Conservation (phyloP, 2,797 vertebrate genomes). For the Odontamblyopus rebecca region DNA sequence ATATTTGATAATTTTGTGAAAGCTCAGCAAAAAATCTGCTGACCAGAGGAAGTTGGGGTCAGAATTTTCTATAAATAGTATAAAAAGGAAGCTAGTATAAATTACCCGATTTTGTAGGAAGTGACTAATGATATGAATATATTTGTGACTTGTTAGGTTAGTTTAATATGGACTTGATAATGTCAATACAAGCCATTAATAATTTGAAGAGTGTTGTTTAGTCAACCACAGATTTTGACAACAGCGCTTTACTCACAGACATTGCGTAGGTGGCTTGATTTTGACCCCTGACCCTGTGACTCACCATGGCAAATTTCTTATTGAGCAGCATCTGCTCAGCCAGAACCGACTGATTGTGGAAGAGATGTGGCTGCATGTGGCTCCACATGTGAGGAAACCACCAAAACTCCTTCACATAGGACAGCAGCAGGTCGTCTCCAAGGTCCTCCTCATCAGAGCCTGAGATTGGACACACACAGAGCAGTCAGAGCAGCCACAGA, state of each 20-base stretch:
- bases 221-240: neutral
- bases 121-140: neutral
- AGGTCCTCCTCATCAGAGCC: slow-evolving; percentile 96
- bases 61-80: too few species aligned
- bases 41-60: too few species aligned
- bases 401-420: slow-evolving; percentile 95
- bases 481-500: neutral
- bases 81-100: too few species aligned
- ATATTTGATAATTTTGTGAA: too few species aligned
- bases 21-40: too few species aligned
- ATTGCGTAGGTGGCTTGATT: slow-evolving; percentile 43
- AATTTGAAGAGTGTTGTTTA: neutral
- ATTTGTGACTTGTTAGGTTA: neutral
- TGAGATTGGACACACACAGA: slow-evolving; percentile 45
- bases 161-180: neutral
- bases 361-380: slow-evolving; percentile 98
- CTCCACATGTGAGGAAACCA: slow-evolving; percentile 99
- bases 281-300: slow-evolving; percentile 57
- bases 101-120: too few species aligned
- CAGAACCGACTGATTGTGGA: slow-evolving; percentile 97
- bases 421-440: slow-evolving; percentile 94
- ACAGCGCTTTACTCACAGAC: neutral
- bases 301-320: slow-evolving; percentile 96
- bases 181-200: neutral
- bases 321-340: slow-evolving; percentile 99